These are phyloP conservation scores for Borostomias antarcticus DNA, from an alignment of 2,797 vertebrate genomes.

Conservation along the genomic window DNA sequence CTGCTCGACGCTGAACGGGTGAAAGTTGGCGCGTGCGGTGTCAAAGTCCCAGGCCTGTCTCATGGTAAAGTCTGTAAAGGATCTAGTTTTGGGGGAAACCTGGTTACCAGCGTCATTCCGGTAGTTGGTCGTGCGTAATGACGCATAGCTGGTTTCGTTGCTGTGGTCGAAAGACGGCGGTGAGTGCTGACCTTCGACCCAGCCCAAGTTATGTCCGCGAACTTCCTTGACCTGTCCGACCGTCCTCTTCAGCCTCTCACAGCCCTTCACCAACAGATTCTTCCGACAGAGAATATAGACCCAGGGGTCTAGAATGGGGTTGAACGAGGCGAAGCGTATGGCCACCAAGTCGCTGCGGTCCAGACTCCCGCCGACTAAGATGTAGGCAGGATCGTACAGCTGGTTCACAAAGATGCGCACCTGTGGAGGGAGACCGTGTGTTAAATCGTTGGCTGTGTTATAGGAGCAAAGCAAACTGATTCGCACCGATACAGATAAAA, in stretches of 20 bases:
- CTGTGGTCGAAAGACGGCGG: constrained; percentile 69
- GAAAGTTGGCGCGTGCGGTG: constrained; percentile 66
- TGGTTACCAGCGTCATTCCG: constrained; percentile 43
- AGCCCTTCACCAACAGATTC: constrained; percentile 76
- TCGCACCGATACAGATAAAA: too few species aligned
- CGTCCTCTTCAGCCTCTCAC: constrained; percentile 65
- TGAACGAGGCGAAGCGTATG: constrained; percentile 84
- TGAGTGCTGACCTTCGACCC: constrained; percentile 66
- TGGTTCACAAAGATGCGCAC: constrained; percentile 83
- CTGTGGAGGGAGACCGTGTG: constrained; percentile 49
- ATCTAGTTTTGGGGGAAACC: constrained; percentile 31
- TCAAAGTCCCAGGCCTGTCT: constrained; percentile 77
- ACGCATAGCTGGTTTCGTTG: constrained; percentile 77
- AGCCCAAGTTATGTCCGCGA: constrained; percentile 43
- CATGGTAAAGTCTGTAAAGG: constrained; percentile 68
- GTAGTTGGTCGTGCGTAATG: constrained; percentile 62
- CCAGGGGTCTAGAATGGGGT: constrained; percentile 83
- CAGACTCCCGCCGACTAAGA: constrained; percentile 69
- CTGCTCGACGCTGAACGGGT: constrained; percentile 76
- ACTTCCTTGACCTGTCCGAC: constrained; percentile 43
- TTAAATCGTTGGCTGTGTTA: not conserved
- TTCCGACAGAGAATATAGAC: constrained; percentile 83
- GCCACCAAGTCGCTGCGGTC: constrained; percentile 76
- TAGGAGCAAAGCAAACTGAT: not conserved
- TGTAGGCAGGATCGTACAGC: constrained; percentile 70